Conservation (phyloP, 2,797 vertebrate species). For the Chaetophractus vellerosus region DNA sequence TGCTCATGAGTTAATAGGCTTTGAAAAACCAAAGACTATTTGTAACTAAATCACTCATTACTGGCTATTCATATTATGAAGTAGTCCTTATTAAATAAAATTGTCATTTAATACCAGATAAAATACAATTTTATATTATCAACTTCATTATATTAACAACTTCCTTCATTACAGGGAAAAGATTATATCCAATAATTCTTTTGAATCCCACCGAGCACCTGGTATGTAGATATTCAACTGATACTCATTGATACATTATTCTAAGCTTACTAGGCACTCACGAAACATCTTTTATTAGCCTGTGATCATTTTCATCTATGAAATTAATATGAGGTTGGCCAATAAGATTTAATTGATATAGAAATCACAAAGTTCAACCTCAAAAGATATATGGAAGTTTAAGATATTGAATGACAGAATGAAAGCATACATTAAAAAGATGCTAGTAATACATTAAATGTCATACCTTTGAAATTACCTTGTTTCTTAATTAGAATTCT, state of each 20-base stretch:
- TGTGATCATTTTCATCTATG: slow-evolving; percentile 45
- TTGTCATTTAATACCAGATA: slow-evolving; percentile 1
- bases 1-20: not conserved
- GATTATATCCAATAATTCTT: slow-evolving; percentile 36
- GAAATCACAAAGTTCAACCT: slow-evolving; percentile 58
- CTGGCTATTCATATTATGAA: not conserved
- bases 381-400: slow-evolving; percentile 44
- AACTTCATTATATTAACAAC: not conserved
- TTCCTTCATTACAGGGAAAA: slow-evolving; percentile 36
- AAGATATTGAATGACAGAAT: slow-evolving; percentile 63
- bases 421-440: slow-evolving; percentile 59
- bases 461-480: slow-evolving; percentile 72
- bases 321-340: not conserved
- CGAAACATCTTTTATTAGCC: slow-evolving; percentile 44
- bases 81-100: slow-evolving; percentile 51
- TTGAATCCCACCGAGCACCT: not conserved
- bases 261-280: not conserved
- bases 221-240: slow-evolving; percentile 8
- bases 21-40: slow-evolving; percentile 1
- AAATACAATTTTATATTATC: slow-evolving; percentile 40
- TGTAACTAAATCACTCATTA: not conserved
- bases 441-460: slow-evolving; percentile 58
- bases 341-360: slow-evolving; percentile 53
- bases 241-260: slow-evolving; percentile 12
- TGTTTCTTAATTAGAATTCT: slow-evolving; percentile 81